phyloP scores from a whole-genome alignment of 2,797 vertebrate species.

The Mus minutoides region DNA sequence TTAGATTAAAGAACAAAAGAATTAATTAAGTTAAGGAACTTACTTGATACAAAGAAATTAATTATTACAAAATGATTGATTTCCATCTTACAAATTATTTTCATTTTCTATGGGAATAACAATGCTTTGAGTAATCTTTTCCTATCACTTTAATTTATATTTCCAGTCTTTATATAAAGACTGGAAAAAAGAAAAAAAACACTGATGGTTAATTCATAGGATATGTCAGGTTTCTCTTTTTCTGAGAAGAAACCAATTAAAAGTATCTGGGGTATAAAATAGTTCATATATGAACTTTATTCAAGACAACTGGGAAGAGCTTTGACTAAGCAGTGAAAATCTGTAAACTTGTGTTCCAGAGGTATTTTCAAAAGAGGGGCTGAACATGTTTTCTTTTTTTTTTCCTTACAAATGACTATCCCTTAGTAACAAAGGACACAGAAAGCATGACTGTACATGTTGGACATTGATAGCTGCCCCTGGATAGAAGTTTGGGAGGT shows the following conservation, averaged over 20 bases:
- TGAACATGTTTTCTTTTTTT: neutral
- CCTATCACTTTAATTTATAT: neutral
- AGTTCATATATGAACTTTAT: slow-evolving; percentile 61
- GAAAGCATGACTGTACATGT: neutral
- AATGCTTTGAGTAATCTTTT: neutral
- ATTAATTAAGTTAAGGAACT: neutral
- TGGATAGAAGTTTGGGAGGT: neutral
- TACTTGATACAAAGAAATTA: slow-evolving; percentile 5
- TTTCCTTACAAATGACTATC: slow-evolving; percentile 17
- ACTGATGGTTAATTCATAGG: slow-evolving; percentile 22
- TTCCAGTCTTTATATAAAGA: too few relatives aligned
- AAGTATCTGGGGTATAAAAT: neutral
- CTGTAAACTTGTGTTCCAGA: slow-evolving; percentile 46
- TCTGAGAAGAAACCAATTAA: slow-evolving; percentile 32
- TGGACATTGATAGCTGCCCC: neutral
- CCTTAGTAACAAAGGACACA: neutral
- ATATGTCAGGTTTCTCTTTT: neutral
- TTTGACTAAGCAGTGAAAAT: slow-evolving; percentile 40
- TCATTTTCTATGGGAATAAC: slow-evolving; percentile 8
- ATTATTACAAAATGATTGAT: neutral
- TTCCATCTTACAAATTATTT: slow-evolving; percentile 43
- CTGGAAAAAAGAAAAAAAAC: neutral
- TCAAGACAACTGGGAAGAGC: slow-evolving; percentile 70
- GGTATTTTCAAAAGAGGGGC: slow-evolving; percentile 69
- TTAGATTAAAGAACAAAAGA: neutral